Base-by-base conservation (phyloP, 2,113 vertebrate species). In the Struthio camelus region DNA sequence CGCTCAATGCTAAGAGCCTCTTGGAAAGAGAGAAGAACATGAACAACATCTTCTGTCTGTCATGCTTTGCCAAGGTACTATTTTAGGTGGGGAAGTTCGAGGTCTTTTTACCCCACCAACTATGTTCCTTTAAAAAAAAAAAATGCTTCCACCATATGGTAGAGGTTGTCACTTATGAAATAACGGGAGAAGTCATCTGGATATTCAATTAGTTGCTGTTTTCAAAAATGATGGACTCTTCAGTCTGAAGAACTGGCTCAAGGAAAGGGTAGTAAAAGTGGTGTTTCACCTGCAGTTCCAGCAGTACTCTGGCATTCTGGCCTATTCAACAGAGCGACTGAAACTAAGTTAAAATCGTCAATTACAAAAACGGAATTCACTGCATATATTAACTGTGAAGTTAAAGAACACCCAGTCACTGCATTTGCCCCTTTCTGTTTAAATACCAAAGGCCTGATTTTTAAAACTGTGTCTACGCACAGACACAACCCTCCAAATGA, bases 111-210 rank as follows among this genome's bases (percentile, higher is more conserved):
- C 75, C 95, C 75, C 61, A 91, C 36, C 79, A 85, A 71, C 42
- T 87, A 79, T 10, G 19, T 87, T 71, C 90, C 87, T 96, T 87
- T n/a, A 81, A 91, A 36, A 83, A 94, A 96, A 81, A 89, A n/a
- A 83, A 94, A 96, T 94, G 51, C 75, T 96, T 96, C 79, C 17
- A 94, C 93, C 93, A 93, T 83, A 97, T 87, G 85, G 90, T 34
- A 87, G 48, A 93, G 92, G 40, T 34, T 80, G 64, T 84, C 76
- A 69, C 79, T 53, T 64, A 84, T 14, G 92, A 83, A 97, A 85
- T 78, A 65, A 67, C 62, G 92, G 69, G 82, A 90, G 82, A 75
- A 81, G 56, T 76, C 73, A 96, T 96, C 91, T 94, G 93, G 82
- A 84, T 95, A 90, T 94, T 94, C 76, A 91, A 61, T 93, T 62